phyloP scores from a whole-genome alignment of 2,113 vertebrate genomes.

The Muscicapa adusta region DNA sequence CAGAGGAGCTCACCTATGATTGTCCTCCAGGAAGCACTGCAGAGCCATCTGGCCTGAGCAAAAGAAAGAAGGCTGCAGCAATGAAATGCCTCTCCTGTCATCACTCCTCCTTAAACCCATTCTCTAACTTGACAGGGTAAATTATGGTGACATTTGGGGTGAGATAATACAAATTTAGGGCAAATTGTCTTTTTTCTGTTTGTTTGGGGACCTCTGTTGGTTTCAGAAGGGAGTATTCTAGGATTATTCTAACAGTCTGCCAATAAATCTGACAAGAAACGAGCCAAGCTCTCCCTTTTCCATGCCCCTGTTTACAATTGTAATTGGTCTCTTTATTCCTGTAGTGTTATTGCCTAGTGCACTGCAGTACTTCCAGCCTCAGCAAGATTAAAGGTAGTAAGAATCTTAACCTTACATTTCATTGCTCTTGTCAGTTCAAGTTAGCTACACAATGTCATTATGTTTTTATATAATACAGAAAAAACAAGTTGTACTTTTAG shows the following conservation, averaged over 20 bases:
- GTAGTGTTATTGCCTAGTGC: background rate
- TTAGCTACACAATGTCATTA: background rate
- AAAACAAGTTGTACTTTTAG: background rate
- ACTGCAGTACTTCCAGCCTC: background rate
- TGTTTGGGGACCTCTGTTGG: background rate
- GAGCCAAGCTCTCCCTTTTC: background rate
- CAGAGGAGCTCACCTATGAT: background rate
- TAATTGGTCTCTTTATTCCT: background rate
- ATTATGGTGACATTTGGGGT: background rate
- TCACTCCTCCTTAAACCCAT: background rate
- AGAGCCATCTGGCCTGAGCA: rapidly evolving
- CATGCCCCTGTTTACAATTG: background rate
- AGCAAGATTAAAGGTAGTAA: background rate
- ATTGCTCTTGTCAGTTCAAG: background rate
- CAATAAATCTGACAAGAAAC: background rate
- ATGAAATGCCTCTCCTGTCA: background rate
- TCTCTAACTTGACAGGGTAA: background rate
- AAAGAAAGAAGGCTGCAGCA: background rate
- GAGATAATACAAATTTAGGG: background rate
- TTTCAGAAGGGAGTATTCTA: background rate
- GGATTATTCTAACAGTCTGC: background rate
- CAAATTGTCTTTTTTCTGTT: background rate
- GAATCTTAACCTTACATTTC: background rate
- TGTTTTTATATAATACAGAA: background rate
- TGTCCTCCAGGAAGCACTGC: background rate